A percentile compares a stretch with the other conserved stretches of the same genome.
These are phyloP conservation scores for Noctua pronuba DNA, from an alignment of 2,888 invertebrate genomes.

Conservation along the genomic window DNA sequence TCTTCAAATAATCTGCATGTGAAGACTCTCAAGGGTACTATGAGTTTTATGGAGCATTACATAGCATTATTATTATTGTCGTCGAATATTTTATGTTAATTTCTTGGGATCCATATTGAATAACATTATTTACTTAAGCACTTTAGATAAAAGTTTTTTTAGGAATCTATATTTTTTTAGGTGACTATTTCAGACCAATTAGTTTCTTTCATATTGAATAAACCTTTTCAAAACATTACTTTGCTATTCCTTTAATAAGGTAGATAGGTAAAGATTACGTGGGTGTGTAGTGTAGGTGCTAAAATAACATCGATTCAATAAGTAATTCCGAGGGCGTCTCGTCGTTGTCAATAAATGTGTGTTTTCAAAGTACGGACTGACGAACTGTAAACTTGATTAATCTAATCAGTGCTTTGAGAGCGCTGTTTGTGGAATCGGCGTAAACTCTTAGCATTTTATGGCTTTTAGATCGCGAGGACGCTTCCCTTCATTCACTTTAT, in stretches of 20 bases:
- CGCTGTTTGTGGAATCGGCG: slow-evolving; percentile 39
- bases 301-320: slow-evolving; percentile 23
- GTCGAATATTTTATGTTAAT: slow-evolving; percentile 20
- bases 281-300: neutral
- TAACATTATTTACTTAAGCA: slow-evolving; percentile 22
- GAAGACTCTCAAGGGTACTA: slow-evolving; percentile 14
- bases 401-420: slow-evolving; percentile 52
- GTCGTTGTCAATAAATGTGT: slow-evolving; percentile 38
- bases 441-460: slow-evolving; percentile 45
- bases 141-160: slow-evolving; percentile 30
- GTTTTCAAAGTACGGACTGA: slow-evolving; percentile 42
- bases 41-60: slow-evolving; percentile 24
- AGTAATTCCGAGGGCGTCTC: slow-evolving; percentile 24
- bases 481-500: slow-evolving; percentile 25
- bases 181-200: slow-evolving; percentile 5
- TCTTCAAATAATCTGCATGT: slow-evolving; percentile 28
- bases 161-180: slow-evolving; percentile 15
- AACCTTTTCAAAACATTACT: neutral
- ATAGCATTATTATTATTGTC: slow-evolving; percentile 2
- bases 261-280: neutral
- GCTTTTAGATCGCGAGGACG: slow-evolving; percentile 25
- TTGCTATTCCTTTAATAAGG: neutral
- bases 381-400: slow-evolving; percentile 48
- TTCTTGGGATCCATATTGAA: slow-evolving; percentile 23
- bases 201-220: slow-evolving; percentile 7